Base-by-base conservation (phyloP, 2,797 vertebrate genomes). In the Tenualosa ilisha region DNA sequence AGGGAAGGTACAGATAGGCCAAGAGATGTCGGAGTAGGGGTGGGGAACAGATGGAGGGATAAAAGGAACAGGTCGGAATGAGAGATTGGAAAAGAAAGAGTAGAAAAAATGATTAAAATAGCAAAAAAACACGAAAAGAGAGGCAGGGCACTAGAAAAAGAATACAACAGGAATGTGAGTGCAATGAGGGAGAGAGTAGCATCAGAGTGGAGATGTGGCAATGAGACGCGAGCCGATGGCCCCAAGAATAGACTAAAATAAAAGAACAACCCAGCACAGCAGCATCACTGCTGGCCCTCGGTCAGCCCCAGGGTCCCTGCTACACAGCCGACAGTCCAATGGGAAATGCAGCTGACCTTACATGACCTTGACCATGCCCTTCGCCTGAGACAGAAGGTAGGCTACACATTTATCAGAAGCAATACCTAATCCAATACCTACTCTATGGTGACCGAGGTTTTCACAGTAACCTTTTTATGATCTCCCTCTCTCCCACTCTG, bases 51-150 rank as follows among this genome's bases (percentile, higher is more conserved):
- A 46, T 46, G 46, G 46, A 92, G 84, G 84, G 91, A 92, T 88
- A 56, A 46, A 92, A 89, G 46, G 91, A 90, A 88, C 92, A 83
- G 81, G 82, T 85, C 85, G 84, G 22, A 89, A 81, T 81, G 83
- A 85, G 85, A 86, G n/a, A 83, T 83, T 82, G 86, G 86, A 11
- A 40, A 75, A 75, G 17, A 59, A 75, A 75, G 26, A 37, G 40
- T 4, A 37, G 40, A 13, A 75, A 75, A 75, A 13, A 40, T 6
- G 68, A 75, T 75, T 65, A 65, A 65, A 65, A 26, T 65, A 53
- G 24, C 63, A 72, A 15, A 31, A 1, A 43, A 13, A 37, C 37
- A 12, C 3, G 13, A 31, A 37, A 43, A 26, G 31, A 75, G 31
- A 75, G 15, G 68, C 31, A 75, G 65, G 26, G 1, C 31, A 43